Percentiles rank a stretch among this genome's conserved stretches.
Evolutionary conservation across 2,888 invertebrate genomes (phyloP).

Genomic region (Pandemis cinnamomeana): DNA sequence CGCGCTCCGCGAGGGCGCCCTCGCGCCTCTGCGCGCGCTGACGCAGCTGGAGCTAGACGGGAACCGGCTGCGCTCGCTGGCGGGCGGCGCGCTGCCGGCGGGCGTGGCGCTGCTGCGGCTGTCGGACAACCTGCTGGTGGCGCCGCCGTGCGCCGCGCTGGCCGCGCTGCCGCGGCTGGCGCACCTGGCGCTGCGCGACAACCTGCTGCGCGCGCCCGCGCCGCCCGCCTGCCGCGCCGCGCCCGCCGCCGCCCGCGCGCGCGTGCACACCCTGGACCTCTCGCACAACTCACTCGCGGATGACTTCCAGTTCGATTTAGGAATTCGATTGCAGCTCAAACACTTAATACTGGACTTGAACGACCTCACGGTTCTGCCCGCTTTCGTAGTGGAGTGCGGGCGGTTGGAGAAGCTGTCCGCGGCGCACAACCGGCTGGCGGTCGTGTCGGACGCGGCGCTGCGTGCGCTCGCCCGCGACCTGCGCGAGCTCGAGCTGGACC

Average conservation of each 20-base stretch:
- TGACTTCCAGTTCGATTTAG: slow-evolving; percentile 86
- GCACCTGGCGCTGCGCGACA: slow-evolving; percentile 86
- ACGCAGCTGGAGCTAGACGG: slow-evolving; percentile 87
- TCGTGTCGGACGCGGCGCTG: slow-evolving; percentile 87
- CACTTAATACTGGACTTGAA: slow-evolving; percentile 91
- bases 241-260: slow-evolving; percentile 67
- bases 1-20: slow-evolving; percentile 69
- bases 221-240: slow-evolving; percentile 49
- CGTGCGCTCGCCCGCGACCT: slow-evolving; percentile 87
- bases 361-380: slow-evolving; percentile 86
- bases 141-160: slow-evolving; percentile 84
- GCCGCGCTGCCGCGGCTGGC: slow-evolving; percentile 84
- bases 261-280: slow-evolving; percentile 90
- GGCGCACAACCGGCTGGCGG: slow-evolving; percentile 88
- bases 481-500: slow-evolving; percentile 90
- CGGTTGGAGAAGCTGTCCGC: slow-evolving; percentile 89
- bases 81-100: slow-evolving; percentile 61
- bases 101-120: slow-evolving; percentile 79
- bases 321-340: slow-evolving; percentile 86
- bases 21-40: slow-evolving; percentile 86
- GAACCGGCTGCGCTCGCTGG: slow-evolving; percentile 86
- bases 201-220: slow-evolving; percentile 56
- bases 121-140: slow-evolving; percentile 86
- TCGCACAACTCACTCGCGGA: slow-evolving; percentile 90
- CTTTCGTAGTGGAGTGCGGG: slow-evolving; percentile 86